A percentile compares a stretch with the other conserved stretches of the same genome.
Conservation (phyloP, 2,113 vertebrate genomes). For the Merops nubicus region DNA sequence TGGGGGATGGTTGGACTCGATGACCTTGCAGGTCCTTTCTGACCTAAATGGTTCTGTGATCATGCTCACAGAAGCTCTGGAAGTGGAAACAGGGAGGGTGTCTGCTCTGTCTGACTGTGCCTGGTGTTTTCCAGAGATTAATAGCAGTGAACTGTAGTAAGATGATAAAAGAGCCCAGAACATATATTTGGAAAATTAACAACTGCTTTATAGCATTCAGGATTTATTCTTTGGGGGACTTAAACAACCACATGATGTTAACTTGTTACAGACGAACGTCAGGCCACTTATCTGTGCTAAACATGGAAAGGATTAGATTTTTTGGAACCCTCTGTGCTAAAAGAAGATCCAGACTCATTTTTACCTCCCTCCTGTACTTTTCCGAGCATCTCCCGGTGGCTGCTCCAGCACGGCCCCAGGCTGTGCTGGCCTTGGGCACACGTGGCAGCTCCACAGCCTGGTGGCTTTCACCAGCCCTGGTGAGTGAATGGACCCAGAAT, state of each 20-base stretch:
- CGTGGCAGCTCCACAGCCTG: not conserved
- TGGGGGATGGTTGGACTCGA: too few relatives aligned
- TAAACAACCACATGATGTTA: not conserved
- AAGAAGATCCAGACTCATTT: not conserved
- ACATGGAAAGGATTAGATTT: not conserved
- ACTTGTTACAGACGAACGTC: not conserved
- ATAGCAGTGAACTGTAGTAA: not conserved
- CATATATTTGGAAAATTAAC: not conserved
- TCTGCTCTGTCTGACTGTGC: not conserved
- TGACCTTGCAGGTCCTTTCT: too few relatives aligned
- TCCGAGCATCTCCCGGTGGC: fast-evolving
- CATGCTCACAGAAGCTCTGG: not conserved
- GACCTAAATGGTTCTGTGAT: not conserved
- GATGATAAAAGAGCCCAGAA: not conserved
- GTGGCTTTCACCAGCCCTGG: not conserved
- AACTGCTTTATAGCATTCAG: not conserved
- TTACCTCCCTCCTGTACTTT: not conserved
- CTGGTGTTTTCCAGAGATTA: not conserved
- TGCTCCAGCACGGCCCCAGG: fast-evolving
- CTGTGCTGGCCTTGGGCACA: not conserved
- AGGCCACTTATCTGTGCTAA: slow-evolving; percentile 10
- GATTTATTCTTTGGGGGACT: not conserved
- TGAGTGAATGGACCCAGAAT: not conserved
- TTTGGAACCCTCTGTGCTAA: not conserved
- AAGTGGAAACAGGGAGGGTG: not conserved